Conservation (phyloP, 2,113 vertebrate genomes). For the Corynorhinus townsendii region DNA sequence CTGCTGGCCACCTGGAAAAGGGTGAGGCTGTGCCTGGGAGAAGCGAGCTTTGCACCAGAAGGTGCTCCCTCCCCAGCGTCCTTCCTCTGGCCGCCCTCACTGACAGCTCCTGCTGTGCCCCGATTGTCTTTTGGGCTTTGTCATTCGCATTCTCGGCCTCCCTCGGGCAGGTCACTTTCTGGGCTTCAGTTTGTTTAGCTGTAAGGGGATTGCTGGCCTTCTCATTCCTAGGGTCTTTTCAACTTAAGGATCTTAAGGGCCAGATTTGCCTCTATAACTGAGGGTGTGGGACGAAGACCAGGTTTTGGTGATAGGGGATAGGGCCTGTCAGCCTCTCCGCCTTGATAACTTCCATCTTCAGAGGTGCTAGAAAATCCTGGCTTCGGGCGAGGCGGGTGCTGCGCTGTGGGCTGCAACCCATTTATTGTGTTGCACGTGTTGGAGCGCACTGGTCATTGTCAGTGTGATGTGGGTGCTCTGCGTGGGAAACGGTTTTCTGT, state of each 20-base stretch:
- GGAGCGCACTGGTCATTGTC: too few species aligned
- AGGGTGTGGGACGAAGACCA: too few species aligned
- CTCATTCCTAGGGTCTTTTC: neutral
- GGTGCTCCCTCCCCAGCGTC: neutral
- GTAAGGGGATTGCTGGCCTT: neutral
- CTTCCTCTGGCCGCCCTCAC: fast-evolving
- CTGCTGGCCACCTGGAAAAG: conserved; percentile 95
- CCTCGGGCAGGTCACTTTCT: neutral
- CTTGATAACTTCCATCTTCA: neutral
- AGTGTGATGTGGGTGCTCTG: too few species aligned
- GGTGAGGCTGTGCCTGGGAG: conserved; percentile 78
- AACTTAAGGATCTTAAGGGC: neutral
- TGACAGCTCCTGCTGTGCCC: fast-evolving
- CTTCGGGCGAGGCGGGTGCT: too few species aligned
- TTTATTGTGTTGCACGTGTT: neutral
- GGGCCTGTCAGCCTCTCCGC: fast-evolving
- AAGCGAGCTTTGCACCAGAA: neutral
- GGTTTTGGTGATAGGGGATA: neutral
- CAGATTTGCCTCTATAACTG: neutral
- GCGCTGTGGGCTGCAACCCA: too few species aligned
- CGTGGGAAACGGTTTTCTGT: too few species aligned
- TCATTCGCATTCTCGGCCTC: neutral
- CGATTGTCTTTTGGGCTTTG: fast-evolving
- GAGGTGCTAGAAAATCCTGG: neutral
- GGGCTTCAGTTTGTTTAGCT: too few species aligned